Evolutionary conservation across 2,797 vertebrate genomes (phyloP).

Genomic region (Sus cebifrons): DNA sequence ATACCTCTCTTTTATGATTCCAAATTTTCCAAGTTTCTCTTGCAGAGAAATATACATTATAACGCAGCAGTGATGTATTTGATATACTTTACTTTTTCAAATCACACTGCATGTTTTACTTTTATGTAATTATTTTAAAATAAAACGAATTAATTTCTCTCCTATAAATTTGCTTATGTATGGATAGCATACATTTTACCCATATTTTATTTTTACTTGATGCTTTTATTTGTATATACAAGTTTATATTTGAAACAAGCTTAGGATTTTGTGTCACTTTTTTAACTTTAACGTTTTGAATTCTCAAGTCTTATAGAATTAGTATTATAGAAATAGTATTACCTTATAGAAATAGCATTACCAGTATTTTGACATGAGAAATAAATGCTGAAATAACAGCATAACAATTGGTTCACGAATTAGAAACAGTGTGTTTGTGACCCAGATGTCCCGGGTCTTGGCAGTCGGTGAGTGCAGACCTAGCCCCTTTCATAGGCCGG

Average conservation of each 20-base stretch:
- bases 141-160: slow-evolving; percentile 46
- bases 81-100: slow-evolving; percentile 48
- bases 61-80: not conserved
- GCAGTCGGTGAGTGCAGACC: not conserved
- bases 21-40: slow-evolving; percentile 57
- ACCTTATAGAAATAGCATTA: slow-evolving; percentile 8
- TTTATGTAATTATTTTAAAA: slow-evolving; percentile 59
- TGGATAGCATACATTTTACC: not conserved
- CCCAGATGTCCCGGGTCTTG: not conserved
- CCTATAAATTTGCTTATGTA: not conserved
- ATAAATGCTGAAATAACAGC: slow-evolving; percentile 46
- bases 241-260: slow-evolving; percentile 48
- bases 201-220: slow-evolving; percentile 45
- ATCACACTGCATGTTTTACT: slow-evolving; percentile 24
- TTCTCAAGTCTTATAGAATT: slow-evolving; percentile 38
- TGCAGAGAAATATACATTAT: not conserved
- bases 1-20: slow-evolving; percentile 24
- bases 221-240: slow-evolving; percentile 8
- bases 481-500: not conserved
- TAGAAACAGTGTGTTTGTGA: slow-evolving; percentile 9
- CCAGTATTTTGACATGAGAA: slow-evolving; percentile 37
- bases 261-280: slow-evolving; percentile 25
- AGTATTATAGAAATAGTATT: not conserved
- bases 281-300: slow-evolving; percentile 24
- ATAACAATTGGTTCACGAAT: not conserved